Evolutionary conservation across 2,888 invertebrate genomes (phyloP), one percentile per base, ranked within the genome.

Genomic region (Hedya salicella): DNA sequence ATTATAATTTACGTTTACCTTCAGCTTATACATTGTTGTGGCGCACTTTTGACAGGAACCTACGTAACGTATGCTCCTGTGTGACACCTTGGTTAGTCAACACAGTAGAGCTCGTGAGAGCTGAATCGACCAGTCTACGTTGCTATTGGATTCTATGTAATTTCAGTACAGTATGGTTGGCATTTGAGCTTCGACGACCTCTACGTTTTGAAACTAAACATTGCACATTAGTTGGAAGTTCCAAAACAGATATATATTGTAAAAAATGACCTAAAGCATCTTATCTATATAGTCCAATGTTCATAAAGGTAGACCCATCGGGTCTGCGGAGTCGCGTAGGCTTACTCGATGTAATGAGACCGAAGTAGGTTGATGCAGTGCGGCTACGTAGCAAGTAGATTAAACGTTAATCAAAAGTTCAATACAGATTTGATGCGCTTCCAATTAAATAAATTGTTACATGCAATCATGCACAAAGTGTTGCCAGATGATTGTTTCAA

Each of bases 401-500:
- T 19, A 49, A 54, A 40, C 13, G 30, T 46, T 40, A 21, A 53
- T 48, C 21, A 66, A 61, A 60, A 48, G 59, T 40, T 48, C 40
- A 66, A 61, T 61, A 61, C 40, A 42, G 42, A 57, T 57, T 42
- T 32, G 40, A 57, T 25, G 66, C 66, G 66, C 66, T 66, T 66
- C 66, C 66, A 66, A 62, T 30, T 56, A 17, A 46, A 32, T 21
- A 59, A 54, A 60, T 46, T 61, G 65, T 66, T 60, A 66, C 14
- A 61, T 40, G 53, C 60, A 32, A 61, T 66, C 69, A 64, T 74
- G 72, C 75, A 75, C 73, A 70, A 70, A 73, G 67, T 74, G 75
- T 72, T 75, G 71, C 68, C 71, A 67, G 59, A 62, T 63, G 65
- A 69, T 70, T 70, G 72, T 70, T 75, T 79, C 78, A 76, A 77